Base-by-base conservation (phyloP, 2,113 vertebrate species). In the Heliornis fulica region DNA sequence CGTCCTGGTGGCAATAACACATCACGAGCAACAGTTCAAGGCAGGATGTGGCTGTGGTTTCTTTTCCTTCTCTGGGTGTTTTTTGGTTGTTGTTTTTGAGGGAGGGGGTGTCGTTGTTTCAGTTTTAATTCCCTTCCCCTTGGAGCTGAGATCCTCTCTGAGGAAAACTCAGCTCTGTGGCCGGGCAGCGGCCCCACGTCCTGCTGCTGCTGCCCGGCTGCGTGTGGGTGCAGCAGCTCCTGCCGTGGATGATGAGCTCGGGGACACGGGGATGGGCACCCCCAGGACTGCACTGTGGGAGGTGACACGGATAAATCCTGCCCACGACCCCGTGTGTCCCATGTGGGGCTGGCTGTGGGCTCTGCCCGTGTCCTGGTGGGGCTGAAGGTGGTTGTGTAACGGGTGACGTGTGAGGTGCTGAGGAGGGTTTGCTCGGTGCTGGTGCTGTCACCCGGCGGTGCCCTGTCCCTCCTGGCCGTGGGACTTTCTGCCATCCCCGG, bases 1-100 rank as follows among this genome's bases (percentile, higher is more conserved):
- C 69, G 10, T 25, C 48, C 83, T 43, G 11, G 0, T 12, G 10
- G 87, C 90, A 51, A 20, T 29, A 17, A 19, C 82, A 43, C 83
- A 38, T 72, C 76, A 31, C 3, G 11, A 65, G 84, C 1, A 6
- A 29, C 88, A 69, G 76, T 63, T 91, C 38, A 38, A 66, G 95
- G 85, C 90, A 93, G 95, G 95, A 94, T 93, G 93, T 89, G 91
- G 93, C 77, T 6, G 5, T 43, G 83, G 89, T 41, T 94, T 66
- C 77, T 76, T 79, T 71, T 60, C 29, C n/a, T 61, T 50, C 57
- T 56, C 56, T 86, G 31, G 31, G 15, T 25, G 20, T 11, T 36
- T 31, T 32, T 12, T 34, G n/a, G n/a, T n/a, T n/a, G n/a, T n/a
- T n/a, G n/a, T 23, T 8, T 15, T 31, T 8, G 5, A 32, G 36